phyloP scores from a whole-genome alignment of 1,140 invertebrate species.

The Drosophila athabasca region DNA sequence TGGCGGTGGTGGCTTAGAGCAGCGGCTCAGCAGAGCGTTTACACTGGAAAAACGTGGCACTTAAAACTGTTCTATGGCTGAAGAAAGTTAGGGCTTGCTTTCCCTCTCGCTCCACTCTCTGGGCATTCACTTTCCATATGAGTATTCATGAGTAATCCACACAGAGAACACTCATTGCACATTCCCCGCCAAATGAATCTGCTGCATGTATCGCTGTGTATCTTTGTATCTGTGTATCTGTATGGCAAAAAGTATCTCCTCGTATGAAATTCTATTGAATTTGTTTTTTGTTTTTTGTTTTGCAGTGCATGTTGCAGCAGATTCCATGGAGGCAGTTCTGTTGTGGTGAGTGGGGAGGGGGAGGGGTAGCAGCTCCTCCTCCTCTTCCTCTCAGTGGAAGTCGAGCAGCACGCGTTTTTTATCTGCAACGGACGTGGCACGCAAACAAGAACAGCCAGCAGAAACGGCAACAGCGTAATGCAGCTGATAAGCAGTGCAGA shows the following conservation, averaged over 20 bases:
- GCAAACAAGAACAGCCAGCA: conserved; percentile 33
- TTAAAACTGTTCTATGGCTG: background rate
- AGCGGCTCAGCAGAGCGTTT: conserved; percentile 33
- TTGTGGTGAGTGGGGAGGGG: conserved; percentile 1
- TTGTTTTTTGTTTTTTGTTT: background rate
- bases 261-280: too few species aligned
- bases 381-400: conserved; percentile 43
- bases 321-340: background rate
- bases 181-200: too few species aligned
- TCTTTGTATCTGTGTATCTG: too few species aligned
- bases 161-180: too few species aligned
- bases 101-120: too few species aligned
- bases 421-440: conserved; percentile 74
- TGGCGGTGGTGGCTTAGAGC: conserved; percentile 34
- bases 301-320: background rate
- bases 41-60: conserved; percentile 4
- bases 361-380: conserved; percentile 6
- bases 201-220: too few species aligned
- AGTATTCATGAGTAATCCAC: too few species aligned
- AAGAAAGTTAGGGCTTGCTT: too few species aligned
- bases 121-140: too few species aligned
- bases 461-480: conserved; percentile 22
- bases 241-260: too few species aligned
- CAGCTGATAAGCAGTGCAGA: conserved; percentile 57
- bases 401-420: conserved; percentile 73